These are phyloP conservation scores for Ceratina japonica DNA, from an alignment of 1,140 invertebrate genomes.

Conservation along the genomic window DNA sequence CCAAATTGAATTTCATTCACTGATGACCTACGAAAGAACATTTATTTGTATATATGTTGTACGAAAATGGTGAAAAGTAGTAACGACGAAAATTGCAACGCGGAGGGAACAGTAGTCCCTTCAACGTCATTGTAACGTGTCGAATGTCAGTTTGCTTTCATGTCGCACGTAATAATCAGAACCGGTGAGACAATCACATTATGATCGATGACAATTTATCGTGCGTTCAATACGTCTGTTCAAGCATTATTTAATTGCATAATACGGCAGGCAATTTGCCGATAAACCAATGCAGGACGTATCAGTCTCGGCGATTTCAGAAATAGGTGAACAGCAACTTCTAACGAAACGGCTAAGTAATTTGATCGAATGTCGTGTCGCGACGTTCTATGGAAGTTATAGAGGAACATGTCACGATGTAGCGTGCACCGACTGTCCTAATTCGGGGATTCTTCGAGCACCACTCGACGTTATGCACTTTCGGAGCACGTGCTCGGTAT, in stretches of 20 bases:
- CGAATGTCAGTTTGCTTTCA: slow-evolving; percentile 31
- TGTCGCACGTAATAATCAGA: slow-evolving; percentile 14
- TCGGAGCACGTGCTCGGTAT: not conserved
- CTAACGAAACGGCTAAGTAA: slow-evolving; percentile 15
- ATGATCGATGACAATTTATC: slow-evolving; percentile 36
- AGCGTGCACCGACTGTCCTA: not conserved
- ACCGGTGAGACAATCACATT: slow-evolving; percentile 34
- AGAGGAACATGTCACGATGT: slow-evolving; percentile 10
- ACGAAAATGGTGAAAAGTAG: too few relatives aligned
- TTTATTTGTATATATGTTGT: not conserved
- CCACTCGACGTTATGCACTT: not conserved
- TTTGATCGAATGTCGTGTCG: slow-evolving; percentile 1
- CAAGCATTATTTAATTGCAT: slow-evolving; percentile 28
- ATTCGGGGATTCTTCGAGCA: slow-evolving; percentile 3
- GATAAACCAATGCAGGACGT: too few relatives aligned
- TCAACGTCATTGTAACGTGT: not conserved
- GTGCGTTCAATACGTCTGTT: slow-evolving; percentile 3
- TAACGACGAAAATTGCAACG: slow-evolving; percentile 18
- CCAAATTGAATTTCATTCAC: slow-evolving; percentile 1
- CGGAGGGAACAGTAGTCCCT: not conserved
- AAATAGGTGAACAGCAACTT: not conserved
- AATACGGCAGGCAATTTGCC: slow-evolving; percentile 20
- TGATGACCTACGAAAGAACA: too few relatives aligned
- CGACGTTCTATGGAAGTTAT: not conserved
- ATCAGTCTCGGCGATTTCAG: not conserved